Base-by-base conservation (phyloP, 2,797 vertebrate genomes). In the Myotis pilosus region DNA sequence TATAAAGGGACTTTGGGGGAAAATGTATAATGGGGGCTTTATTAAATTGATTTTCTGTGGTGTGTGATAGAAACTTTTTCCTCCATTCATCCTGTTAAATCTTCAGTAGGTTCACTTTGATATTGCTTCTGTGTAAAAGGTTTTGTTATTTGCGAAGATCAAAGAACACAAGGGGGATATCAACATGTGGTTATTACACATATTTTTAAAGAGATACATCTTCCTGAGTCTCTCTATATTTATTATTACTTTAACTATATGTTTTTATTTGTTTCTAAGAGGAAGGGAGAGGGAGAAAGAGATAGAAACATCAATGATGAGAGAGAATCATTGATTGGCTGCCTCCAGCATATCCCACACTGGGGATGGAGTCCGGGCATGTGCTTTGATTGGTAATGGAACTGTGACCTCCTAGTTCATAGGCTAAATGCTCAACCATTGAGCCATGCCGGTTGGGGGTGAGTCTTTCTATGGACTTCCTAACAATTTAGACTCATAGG, bases 81-180 rank as follows among this genome's bases (percentile, higher is more conserved):
- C 47, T 76, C n/a, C 33, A 36, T 33, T 44, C 33, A 75, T 17
- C 38, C 55, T 93, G 80, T 28, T 82, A 83, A 41, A 83, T 89
- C 16, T 90, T 74, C 22, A 62, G 17, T 36, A 62, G 19, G 19
- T 47, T 30, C 80, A 60, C 60, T 92, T 75, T 60, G 33, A 60
- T 82, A 86, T 47, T 94, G 47, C 25, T 94, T 87, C 86, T 75
- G 57, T 47, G 5, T 87, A 81, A 92, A 60, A 85, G 41, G 51
- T 60, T 90, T 79, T 75, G 33, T 28, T n/a, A 76, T 81, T 66
- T 81, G 28, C 30, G 82, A 90, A 87, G 57, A 6, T 66, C 38
- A 38, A n/a, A 53, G 81, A 81, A 1, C 36, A 93, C 36, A 36
- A 72, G 16, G 20, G 30, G 6, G 20, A n/a, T 57, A 33, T 71